Conservation (phyloP, 1,140 invertebrate genomes). For the Zaprionus inermis region DNA sequence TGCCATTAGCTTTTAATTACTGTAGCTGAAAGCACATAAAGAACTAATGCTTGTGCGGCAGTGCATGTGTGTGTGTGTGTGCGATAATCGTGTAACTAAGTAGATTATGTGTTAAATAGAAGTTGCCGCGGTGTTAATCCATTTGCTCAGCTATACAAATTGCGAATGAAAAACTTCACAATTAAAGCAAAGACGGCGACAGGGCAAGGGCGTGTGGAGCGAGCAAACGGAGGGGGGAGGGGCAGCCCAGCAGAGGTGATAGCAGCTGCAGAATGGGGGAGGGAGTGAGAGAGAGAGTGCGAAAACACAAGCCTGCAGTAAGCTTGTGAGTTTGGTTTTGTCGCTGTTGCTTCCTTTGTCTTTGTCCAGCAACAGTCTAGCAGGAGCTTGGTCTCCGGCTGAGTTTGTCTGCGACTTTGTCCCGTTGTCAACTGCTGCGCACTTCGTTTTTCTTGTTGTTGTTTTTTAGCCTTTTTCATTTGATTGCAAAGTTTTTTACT, state of each 20-base stretch:
- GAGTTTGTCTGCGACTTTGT: constrained; percentile 27
- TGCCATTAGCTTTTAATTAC: constrained; percentile 47
- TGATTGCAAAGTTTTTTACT: constrained; percentile 30
- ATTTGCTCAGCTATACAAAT: constrained; percentile 38
- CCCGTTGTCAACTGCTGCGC: constrained; percentile 4
- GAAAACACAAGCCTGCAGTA: background rate
- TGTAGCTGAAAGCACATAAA: constrained; percentile 24
- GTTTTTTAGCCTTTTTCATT: constrained; percentile 14
- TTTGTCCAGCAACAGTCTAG: constrained; percentile 9
- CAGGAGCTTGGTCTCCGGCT: constrained; percentile 14
- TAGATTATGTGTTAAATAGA: constrained; percentile 46
- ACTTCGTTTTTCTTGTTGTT: constrained; percentile 5
- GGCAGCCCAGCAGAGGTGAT: constrained; percentile 2
- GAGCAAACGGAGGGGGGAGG: background rate
- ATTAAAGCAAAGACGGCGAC: constrained; percentile 1
- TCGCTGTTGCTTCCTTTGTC: constrained; percentile 3
- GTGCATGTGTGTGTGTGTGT: constrained; percentile 17
- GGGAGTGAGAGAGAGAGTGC: background rate
- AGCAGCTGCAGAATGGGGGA: background rate
- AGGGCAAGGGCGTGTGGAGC: background rate
- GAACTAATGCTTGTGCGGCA: background rate
- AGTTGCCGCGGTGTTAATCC: constrained; percentile 36
- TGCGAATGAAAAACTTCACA: constrained; percentile 33
- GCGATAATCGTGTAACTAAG: constrained; percentile 45
- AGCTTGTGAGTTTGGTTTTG: constrained; percentile 3